These are phyloP conservation scores for Leucoraja erinaceus DNA, from an alignment of 2,113 vertebrate genomes.

Conservation along the genomic window DNA sequence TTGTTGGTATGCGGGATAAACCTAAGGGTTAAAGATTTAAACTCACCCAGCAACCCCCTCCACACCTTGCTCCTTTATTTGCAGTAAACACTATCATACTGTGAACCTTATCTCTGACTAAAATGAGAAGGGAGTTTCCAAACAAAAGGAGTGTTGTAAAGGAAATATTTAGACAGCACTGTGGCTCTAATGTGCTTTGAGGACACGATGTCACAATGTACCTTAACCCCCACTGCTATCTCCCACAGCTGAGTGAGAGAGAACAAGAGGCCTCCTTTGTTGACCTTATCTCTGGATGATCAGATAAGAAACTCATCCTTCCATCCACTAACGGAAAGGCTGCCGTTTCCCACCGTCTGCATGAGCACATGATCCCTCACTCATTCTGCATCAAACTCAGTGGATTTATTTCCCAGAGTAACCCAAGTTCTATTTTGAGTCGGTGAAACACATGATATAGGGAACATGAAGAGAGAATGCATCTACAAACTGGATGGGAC, in stretches of 20 bases:
- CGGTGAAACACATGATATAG: too few relatives aligned
- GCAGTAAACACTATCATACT: background rate
- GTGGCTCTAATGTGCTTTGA: background rate
- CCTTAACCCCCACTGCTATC: constrained; percentile 13
- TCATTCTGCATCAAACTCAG: background rate
- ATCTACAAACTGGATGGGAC: background rate
- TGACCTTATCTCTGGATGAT: constrained; percentile 30
- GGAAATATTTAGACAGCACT: background rate
- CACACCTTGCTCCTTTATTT: background rate
- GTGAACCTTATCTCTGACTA: background rate
- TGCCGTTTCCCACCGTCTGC: background rate
- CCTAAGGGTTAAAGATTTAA: background rate
- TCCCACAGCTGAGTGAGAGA: background rate
- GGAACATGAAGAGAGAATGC: background rate
- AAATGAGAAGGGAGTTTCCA: background rate
- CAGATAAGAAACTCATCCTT: constrained; percentile 25
- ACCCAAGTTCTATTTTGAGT: background rate
- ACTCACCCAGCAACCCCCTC: too few relatives aligned
- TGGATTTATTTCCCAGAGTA: background rate
- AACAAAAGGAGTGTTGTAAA: constrained; percentile 34
- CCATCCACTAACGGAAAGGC: background rate
- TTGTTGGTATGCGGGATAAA: background rate
- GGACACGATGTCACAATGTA: constrained; percentile 33
- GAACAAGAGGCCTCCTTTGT: constrained; percentile 21
- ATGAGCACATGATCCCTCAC: background rate